Evolutionary conservation across 92 coral and sea anemone species (phyloP).

Genomic region (Pocillopora grandis): DNA sequence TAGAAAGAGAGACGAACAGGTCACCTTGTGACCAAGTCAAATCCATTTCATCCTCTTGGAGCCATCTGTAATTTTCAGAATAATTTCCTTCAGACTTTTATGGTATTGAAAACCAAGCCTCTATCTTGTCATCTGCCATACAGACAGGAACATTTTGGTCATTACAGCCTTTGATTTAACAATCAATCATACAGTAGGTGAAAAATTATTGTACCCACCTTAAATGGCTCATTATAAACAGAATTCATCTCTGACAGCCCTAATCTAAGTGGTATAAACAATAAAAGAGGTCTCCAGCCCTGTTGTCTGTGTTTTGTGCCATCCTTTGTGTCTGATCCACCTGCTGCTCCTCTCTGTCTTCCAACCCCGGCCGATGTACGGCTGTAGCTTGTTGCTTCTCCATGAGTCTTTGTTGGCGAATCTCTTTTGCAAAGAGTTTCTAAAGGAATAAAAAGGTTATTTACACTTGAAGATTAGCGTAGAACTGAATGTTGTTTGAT

Average conservation of each 20-base stretch:
- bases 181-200: too few species aligned
- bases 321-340: slow-evolving; percentile 37
- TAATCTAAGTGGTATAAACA: slow-evolving; percentile 89
- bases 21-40: too few species aligned
- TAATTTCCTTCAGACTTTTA: too few species aligned
- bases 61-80: too few species aligned
- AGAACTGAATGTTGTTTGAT: too few species aligned
- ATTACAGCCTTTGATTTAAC: too few species aligned
- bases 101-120: too few species aligned
- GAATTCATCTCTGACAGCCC: slow-evolving; percentile 94
- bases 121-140: too few species aligned
- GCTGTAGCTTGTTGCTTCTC: slow-evolving; percentile 61
- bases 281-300: slow-evolving; percentile 86
- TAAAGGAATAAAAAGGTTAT: background rate
- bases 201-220: slow-evolving; percentile 48
- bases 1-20: too few species aligned
- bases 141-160: too few species aligned
- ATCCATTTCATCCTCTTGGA: too few species aligned
- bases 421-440: slow-evolving; percentile 75
- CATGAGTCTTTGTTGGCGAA: slow-evolving; percentile 49
- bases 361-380: slow-evolving; percentile 60
- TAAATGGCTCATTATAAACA: slow-evolving; percentile 82
- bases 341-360: slow-evolving; percentile 25
- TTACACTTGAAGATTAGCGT: background rate
- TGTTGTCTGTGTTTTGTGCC: slow-evolving; percentile 49